Conservation (phyloP, 1,140 invertebrate species). For the Lamellibrachia luymesi region DNA sequence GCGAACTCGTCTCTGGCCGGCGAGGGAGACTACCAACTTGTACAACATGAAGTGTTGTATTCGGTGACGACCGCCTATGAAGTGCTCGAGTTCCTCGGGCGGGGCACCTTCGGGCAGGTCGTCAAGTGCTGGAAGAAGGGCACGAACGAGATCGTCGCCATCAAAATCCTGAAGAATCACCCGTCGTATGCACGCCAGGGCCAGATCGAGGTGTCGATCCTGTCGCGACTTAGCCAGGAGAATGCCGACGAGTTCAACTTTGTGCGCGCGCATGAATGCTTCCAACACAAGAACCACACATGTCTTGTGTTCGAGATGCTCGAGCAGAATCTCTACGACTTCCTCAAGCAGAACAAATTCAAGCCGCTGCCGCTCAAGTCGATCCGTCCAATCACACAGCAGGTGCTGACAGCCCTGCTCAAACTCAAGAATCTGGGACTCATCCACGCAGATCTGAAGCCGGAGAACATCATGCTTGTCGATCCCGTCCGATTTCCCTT, state of each 20-base stretch:
- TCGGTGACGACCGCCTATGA: constrained; percentile 85
- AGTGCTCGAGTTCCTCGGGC: constrained; percentile 96
- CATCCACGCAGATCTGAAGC: constrained; percentile 99
- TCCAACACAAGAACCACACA: constrained; percentile 99
- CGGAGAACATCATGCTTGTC: constrained; percentile 99
- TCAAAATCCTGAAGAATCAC: constrained; percentile 99
- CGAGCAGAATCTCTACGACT: constrained; percentile 99
- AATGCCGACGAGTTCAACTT: constrained; percentile 99
- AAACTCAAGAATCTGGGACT: constrained; percentile 98
- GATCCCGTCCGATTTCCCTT: constrained; percentile 96
- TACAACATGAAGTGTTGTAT: constrained; percentile 97
- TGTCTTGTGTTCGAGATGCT: constrained; percentile 99
- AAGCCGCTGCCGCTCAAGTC: constrained; percentile 95
- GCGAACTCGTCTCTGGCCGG: constrained; percentile 55
- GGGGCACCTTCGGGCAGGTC: constrained; percentile 98
- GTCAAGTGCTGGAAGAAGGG: constrained; percentile 99
- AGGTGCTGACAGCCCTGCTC: constrained; percentile 95
- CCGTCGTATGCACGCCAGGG: constrained; percentile 99
- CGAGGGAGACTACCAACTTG: constrained; percentile 96
- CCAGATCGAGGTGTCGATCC: constrained; percentile 98
- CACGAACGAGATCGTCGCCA: constrained; percentile 99
- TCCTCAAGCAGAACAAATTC: constrained; percentile 99
- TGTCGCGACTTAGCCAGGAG: constrained; percentile 95
- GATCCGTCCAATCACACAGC: constrained; percentile 97
- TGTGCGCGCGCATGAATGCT: constrained; percentile 98